phyloP scores from a whole-genome alignment of 2,113 vertebrate genomes.

The Hippocampus comes region DNA sequence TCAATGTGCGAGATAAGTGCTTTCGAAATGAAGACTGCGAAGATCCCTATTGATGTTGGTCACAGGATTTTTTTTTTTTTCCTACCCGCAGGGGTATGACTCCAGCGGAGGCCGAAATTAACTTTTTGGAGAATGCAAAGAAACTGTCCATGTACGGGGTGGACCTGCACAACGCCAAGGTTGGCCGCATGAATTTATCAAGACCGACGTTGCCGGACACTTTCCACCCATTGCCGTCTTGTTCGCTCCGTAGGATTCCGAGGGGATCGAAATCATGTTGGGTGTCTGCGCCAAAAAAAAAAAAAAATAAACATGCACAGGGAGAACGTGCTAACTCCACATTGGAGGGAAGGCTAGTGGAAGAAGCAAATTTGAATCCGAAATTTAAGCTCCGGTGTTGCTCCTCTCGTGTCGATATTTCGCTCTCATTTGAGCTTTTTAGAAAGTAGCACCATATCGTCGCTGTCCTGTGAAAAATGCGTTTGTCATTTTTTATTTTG shows the following conservation, averaged over 20 bases:
- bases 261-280: conserved; percentile 98
- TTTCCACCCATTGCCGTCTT: conserved; percentile 1
- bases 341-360: no score
- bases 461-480: no score
- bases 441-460: no score
- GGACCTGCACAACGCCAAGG: conserved; percentile 97
- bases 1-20: conserved; percentile 15
- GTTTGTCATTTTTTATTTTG: no score
- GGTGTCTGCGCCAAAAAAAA: conserved; percentile 97
- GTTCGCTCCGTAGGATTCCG: conserved; percentile 81
- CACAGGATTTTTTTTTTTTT: conserved; percentile 15
- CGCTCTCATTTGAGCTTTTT: no score
- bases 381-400: no score
- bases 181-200: conserved; percentile 49
- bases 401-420: no score
- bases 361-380: no score
- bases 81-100: conserved; percentile 85
- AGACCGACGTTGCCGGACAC: not conserved
- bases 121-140: conserved; percentile 98
- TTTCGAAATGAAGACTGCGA: conserved; percentile 24
- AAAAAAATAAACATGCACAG: no score
- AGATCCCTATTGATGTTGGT: conserved; percentile 28
- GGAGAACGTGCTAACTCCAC: no score
- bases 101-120: conserved; percentile 95
- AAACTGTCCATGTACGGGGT: conserved; percentile 99